Evolutionary conservation across 2,888 invertebrate species (phyloP).

Genomic region (Conistra vaccinii): DNA sequence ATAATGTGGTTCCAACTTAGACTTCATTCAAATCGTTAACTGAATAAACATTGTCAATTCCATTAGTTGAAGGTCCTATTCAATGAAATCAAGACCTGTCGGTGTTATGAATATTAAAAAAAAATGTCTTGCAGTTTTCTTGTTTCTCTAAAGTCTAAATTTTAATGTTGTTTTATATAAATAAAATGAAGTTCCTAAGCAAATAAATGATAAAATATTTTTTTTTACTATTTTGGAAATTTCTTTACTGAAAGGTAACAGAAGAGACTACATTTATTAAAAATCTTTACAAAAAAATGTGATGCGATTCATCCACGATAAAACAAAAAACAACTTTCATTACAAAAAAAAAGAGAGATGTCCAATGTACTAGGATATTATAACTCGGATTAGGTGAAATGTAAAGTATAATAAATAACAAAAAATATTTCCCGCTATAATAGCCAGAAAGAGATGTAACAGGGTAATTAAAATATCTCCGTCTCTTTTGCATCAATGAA

Average conservation of each 20-base stretch:
- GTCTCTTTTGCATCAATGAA: conserved; percentile 71
- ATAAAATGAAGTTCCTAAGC: neutral
- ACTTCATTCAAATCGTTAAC: conserved; percentile 50
- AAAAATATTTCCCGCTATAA: conserved; percentile 40
- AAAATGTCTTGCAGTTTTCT: neutral
- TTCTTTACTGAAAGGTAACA: neutral
- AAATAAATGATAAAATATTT: neutral
- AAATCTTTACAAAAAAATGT: neutral
- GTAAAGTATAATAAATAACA: conserved; percentile 23
- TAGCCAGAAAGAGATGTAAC: conserved; percentile 52
- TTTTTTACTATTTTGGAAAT: neutral
- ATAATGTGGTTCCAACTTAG: conserved; percentile 43
- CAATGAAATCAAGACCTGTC: conserved; percentile 7
- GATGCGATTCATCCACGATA: neutral
- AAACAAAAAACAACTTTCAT: conserved; percentile 17
- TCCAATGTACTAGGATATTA: conserved; percentile 60
- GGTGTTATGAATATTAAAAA: neutral
- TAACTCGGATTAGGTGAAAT: conserved; percentile 62
- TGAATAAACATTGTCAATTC: conserved; percentile 42
- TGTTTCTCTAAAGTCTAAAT: conserved; percentile 4
- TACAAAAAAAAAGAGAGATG: conserved; percentile 54
- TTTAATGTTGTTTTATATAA: neutral
- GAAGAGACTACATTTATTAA: neutral
- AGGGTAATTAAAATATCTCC: conserved; percentile 59
- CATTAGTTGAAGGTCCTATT: conserved; percentile 4